A percentile compares a stretch with the other conserved stretches of the same genome.
Conservation (phyloP, 2,113 vertebrate species). For the Paramisgurnus dabryanus region DNA sequence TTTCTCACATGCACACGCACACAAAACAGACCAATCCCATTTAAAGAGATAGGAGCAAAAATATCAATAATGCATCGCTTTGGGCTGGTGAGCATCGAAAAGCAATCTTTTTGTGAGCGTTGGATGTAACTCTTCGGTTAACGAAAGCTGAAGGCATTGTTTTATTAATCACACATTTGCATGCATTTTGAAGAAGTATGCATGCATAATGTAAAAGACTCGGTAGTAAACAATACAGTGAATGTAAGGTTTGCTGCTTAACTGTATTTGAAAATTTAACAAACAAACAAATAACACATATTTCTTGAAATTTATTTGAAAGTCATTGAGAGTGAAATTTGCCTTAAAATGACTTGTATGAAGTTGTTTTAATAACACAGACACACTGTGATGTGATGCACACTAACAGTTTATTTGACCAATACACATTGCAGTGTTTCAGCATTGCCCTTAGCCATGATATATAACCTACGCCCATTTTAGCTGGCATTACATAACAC, state of each 20-base stretch:
- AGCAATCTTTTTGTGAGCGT: conserved; percentile 33
- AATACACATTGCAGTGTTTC: conserved; percentile 5
- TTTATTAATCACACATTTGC: conserved; percentile 31
- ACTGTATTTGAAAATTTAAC: neutral
- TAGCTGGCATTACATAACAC: conserved; percentile 48
- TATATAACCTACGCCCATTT: conserved; percentile 42
- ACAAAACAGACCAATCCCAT: conserved; percentile 62
- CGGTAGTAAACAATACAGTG: neutral
- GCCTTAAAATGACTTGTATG: neutral
- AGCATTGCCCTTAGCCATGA: conserved; percentile 26
- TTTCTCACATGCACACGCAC: conserved; percentile 48
- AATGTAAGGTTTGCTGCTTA: too few species aligned
- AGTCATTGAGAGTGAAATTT: too few species aligned
- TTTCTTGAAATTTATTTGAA: too few species aligned
- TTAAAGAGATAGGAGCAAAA: conserved; percentile 60
- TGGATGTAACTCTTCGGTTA: conserved; percentile 26
- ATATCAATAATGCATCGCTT: conserved; percentile 55
- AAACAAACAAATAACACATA: too few species aligned
- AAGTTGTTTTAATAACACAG: neutral
- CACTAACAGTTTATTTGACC: conserved; percentile 11
- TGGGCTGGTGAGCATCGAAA: conserved; percentile 42
- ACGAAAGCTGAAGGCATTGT: conserved; percentile 6
- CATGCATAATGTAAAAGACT: conserved; percentile 1
- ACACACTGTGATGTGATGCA: neutral
- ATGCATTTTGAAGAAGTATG: neutral